Evolutionary conservation across 2,113 vertebrate genomes (phyloP).

Genomic region (Gymnobelideus leadbeateri): DNA sequence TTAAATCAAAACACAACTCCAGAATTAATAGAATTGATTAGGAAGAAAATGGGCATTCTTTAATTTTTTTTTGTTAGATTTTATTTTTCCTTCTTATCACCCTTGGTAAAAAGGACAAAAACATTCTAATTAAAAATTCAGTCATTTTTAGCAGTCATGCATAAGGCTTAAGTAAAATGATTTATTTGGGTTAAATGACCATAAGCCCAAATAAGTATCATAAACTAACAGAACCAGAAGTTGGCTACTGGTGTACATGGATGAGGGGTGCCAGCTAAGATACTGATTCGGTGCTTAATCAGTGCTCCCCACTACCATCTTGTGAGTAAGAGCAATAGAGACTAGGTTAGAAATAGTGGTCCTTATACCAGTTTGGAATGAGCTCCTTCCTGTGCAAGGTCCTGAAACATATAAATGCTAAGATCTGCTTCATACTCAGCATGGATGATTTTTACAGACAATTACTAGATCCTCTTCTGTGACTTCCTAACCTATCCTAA

Average conservation of each 20-base stretch:
- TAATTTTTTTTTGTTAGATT: background rate
- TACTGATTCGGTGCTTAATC: background rate
- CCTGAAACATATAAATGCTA: background rate
- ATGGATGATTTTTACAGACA: background rate
- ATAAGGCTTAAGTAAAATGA: slow-evolving; percentile 16
- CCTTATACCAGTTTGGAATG: background rate
- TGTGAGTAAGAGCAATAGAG: background rate
- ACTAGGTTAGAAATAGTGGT: background rate
- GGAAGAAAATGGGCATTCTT: slow-evolving; percentile 19
- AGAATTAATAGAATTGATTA: background rate
- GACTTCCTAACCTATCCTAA: background rate
- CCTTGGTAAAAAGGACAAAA: no score
- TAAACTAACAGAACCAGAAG: background rate
- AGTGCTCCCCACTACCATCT: no score
- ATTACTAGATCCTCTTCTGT: background rate
- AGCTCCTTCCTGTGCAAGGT: background rate
- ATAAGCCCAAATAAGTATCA: background rate
- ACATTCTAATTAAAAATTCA: background rate
- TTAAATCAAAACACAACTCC: slow-evolving; percentile 10
- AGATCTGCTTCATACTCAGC: background rate
- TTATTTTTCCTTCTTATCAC: no score
- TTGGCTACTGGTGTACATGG: background rate
- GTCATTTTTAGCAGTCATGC: slow-evolving; percentile 8
- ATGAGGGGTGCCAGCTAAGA: background rate
- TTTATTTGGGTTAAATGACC: slow-evolving; percentile 7